phyloP scores from a whole-genome alignment of 1,140 invertebrate genomes.

The Batillaria attramentaria region DNA sequence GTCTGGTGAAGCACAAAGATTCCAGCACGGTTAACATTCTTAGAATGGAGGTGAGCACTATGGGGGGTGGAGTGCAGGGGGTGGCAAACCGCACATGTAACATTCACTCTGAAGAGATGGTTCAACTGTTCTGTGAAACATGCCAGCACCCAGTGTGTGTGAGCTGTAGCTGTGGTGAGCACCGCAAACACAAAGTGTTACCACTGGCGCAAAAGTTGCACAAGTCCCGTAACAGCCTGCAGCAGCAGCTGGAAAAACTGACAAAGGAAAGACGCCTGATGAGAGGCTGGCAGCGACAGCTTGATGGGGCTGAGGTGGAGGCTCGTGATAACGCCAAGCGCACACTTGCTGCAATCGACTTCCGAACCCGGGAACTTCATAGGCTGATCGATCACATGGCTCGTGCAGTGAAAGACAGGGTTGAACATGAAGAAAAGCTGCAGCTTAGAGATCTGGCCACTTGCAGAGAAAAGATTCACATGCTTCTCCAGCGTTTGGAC shows the following conservation, averaged over 20 bases:
- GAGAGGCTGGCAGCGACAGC: constrained; percentile 36
- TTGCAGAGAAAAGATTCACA: constrained; percentile 46
- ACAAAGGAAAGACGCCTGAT: constrained; percentile 42
- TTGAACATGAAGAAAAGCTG: constrained; percentile 37
- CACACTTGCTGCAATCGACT: constrained; percentile 40
- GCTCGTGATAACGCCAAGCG: constrained; percentile 30
- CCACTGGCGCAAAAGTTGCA: constrained; percentile 57
- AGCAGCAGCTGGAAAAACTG: constrained; percentile 53
- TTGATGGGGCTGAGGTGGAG: constrained; percentile 42
- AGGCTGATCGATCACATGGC: constrained; percentile 45
- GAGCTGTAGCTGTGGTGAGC: constrained; percentile 55
- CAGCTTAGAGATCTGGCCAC: constrained; percentile 44
- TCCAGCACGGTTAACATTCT: constrained; percentile 53
- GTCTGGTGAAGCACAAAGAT: constrained; percentile 55
- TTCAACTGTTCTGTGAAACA: constrained; percentile 60
- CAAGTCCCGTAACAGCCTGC: constrained; percentile 46
- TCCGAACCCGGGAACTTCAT: constrained; percentile 44
- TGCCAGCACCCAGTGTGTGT: constrained; percentile 58
- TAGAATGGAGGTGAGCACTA: constrained; percentile 53
- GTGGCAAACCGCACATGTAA: constrained; percentile 49
- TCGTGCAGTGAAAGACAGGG: constrained; percentile 41
- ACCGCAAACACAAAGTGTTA: constrained; percentile 57
- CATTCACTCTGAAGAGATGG: constrained; percentile 51
- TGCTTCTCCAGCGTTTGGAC: constrained; percentile 47
- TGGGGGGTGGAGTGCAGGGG: constrained; percentile 29